A percentile compares a stretch with the other conserved stretches of the same genome.
Conservation (phyloP, 2,797 vertebrate genomes). For the Hydrocynus forskahlii region DNA sequence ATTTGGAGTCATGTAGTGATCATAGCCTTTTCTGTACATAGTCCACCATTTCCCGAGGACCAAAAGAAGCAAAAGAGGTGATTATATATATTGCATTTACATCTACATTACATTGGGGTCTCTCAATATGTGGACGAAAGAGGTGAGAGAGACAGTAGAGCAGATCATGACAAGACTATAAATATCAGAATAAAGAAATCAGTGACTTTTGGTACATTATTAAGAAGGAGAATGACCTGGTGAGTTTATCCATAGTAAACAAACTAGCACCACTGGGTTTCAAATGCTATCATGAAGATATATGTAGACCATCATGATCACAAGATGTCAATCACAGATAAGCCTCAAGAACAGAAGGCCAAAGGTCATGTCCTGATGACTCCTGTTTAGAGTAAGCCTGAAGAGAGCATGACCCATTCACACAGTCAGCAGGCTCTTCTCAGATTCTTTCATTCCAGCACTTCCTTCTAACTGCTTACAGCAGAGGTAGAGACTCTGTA, state of each 20-base stretch:
- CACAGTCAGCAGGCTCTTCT: background rate
- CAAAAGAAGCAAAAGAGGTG: background rate
- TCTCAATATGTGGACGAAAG: background rate
- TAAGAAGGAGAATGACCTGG: background rate
- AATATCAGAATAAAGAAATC: background rate
- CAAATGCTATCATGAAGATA: background rate
- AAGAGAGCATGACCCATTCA: background rate
- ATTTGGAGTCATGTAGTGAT: background rate
- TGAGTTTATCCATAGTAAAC: background rate
- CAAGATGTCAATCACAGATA: background rate
- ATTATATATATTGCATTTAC: background rate
- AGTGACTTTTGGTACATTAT: background rate
- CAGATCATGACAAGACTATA: background rate
- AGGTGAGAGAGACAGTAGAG: background rate
- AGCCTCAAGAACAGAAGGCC: background rate
- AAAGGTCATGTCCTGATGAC: background rate
- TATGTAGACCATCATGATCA: background rate
- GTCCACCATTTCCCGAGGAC: background rate
- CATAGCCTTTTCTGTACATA: background rate
- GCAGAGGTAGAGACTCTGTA: slow-evolving; percentile 1
- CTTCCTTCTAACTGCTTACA: background rate
- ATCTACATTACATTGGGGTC: background rate
- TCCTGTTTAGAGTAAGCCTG: background rate
- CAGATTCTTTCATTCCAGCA: slow-evolving; percentile 21
- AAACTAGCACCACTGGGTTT: background rate